A percentile compares a stretch with the other conserved stretches of the same genome.
These are phyloP conservation scores for Meloidogyne chitwoodi DNA, from an alignment of 1,140 invertebrate species.

Conservation along the genomic window DNA sequence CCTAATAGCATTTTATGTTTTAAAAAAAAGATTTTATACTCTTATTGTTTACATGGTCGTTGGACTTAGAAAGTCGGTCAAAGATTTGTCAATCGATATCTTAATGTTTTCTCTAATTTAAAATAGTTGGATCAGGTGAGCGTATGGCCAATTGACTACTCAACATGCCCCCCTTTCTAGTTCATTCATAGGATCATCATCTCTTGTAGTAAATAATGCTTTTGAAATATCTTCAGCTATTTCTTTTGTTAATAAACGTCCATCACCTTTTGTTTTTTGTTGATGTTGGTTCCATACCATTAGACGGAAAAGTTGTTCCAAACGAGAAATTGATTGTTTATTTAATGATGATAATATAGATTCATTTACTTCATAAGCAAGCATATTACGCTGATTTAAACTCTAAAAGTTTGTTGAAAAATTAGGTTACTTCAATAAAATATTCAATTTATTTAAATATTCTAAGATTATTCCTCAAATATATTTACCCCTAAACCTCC, in stretches of 20 bases:
- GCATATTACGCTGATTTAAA: slow-evolving; percentile 72
- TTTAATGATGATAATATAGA: slow-evolving; percentile 28
- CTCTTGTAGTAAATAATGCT: neutral
- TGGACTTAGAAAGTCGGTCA: no score
- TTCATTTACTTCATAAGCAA: slow-evolving; percentile 36
- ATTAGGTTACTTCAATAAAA: no score
- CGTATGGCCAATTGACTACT: no score
- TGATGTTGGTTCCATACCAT: slow-evolving; percentile 45
- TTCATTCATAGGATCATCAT: slow-evolving; percentile 7
- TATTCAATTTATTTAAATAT: no score
- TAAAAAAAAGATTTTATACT: no score
- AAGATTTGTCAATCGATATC: no score
- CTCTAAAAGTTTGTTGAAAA: slow-evolving; percentile 15
- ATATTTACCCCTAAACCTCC: neutral
- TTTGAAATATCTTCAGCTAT: slow-evolving; percentile 12
- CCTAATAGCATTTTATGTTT: no score
- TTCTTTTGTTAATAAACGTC: slow-evolving; percentile 1
- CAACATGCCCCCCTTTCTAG: neutral
- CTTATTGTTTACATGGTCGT: no score
- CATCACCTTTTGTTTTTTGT: slow-evolving; percentile 25
- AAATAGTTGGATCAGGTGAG: no score
- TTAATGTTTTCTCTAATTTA: no score
- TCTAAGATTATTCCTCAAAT: no score
- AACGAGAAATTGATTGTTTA: slow-evolving; percentile 23
- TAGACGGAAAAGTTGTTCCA: slow-evolving; percentile 33